Conservation (phyloP, 2,888 invertebrate species). For the Aporophyla nigra region DNA sequence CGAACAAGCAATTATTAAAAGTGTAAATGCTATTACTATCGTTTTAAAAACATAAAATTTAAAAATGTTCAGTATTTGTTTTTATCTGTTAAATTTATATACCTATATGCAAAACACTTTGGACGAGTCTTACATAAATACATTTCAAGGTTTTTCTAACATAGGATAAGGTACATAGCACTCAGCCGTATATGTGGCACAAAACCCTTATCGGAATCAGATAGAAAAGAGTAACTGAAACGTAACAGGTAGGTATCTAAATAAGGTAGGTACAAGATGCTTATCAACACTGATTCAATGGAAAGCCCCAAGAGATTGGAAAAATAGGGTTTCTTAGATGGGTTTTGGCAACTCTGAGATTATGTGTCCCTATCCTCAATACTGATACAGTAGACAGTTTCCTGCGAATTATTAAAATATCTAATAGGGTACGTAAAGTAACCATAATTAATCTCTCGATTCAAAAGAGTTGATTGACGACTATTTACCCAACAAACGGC, state of each 20-base stretch:
- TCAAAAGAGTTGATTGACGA: conserved; percentile 33
- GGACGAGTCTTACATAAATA: not conserved
- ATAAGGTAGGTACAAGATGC: conserved; percentile 66
- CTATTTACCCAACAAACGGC: conserved; percentile 37
- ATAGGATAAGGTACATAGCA: not conserved
- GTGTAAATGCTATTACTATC: not conserved
- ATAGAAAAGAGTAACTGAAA: conserved; percentile 58
- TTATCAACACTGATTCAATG: conserved; percentile 72
- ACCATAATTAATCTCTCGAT: conserved; percentile 45
- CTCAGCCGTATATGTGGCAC: conserved; percentile 36
- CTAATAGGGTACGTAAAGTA: conserved; percentile 33
- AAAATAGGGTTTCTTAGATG: conserved; percentile 62
- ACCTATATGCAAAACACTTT: not conserved
- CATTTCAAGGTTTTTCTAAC: not conserved
- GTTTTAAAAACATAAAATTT: not conserved
- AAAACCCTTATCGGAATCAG: conserved; percentile 50
- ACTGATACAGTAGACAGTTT: conserved; percentile 38
- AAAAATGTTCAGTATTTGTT: not conserved
- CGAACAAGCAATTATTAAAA: not conserved
- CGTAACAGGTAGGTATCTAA: conserved; percentile 67
- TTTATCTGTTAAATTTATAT: not conserved
- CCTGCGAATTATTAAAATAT: conserved; percentile 48
- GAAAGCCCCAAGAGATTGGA: conserved; percentile 60
- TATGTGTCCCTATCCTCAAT: conserved; percentile 42
- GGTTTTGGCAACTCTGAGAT: conserved; percentile 58